Conservation (phyloP, 2,888 invertebrate genomes). For the Cotesia congregata region DNA sequence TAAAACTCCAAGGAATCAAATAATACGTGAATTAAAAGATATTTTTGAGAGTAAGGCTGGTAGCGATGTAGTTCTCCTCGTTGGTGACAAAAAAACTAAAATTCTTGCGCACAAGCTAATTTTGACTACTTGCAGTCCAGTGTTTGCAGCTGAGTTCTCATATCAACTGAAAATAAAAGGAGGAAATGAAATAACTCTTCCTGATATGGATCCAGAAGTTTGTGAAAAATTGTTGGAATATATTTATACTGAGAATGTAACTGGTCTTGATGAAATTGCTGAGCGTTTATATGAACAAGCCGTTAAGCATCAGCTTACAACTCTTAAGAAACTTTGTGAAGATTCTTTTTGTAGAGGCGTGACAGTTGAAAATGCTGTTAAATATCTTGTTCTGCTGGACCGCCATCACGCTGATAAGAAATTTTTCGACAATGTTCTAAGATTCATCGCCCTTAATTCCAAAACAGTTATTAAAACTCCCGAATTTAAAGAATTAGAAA, state of each 20-base stretch:
- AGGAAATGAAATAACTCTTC: constrained; percentile 5
- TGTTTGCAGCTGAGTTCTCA: constrained; percentile 22
- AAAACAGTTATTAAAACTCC: background rate
- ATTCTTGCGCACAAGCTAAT: constrained; percentile 23
- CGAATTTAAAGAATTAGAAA: background rate
- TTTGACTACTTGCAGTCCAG: constrained; percentile 23
- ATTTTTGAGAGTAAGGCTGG: background rate
- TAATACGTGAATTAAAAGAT: background rate
- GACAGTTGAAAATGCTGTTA: constrained; percentile 6
- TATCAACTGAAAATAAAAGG: background rate
- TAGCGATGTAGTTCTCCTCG: constrained; percentile 21
- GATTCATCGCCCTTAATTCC: background rate
- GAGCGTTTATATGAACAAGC: constrained; percentile 7
- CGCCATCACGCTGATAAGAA: background rate
- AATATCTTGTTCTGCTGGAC: background rate
- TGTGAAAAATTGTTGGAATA: constrained; percentile 17
- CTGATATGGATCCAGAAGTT: constrained; percentile 5
- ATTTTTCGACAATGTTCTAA: background rate
- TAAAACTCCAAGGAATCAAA: background rate
- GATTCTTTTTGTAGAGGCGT: background rate
- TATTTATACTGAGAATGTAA: constrained; percentile 25
- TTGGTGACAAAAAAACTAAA: constrained; percentile 14
- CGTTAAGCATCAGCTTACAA: constrained; percentile 6
- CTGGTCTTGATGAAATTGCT: constrained; percentile 9
- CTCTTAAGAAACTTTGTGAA: constrained; percentile 21